These are phyloP conservation scores for Nannoperca obscura DNA, from an alignment of 2,797 vertebrate genomes.

Conservation along the genomic window DNA sequence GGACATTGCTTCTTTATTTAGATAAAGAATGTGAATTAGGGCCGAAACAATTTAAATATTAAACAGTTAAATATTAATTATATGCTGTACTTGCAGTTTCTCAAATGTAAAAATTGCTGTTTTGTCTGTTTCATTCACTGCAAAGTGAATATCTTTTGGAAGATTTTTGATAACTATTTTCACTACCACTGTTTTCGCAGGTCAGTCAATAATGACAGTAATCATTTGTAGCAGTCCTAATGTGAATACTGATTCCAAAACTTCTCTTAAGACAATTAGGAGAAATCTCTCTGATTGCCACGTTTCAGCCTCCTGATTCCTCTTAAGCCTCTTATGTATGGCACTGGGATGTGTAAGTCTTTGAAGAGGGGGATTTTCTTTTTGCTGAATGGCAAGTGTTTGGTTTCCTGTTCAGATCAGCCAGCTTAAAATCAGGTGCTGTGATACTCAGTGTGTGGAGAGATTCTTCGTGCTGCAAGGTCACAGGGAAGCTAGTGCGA, in stretches of 20 bases:
- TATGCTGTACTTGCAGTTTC: not conserved
- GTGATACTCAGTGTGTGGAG: constrained; percentile 59
- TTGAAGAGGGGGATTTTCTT: constrained; percentile 51
- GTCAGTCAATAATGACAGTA: not conserved
- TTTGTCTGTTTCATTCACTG: not conserved
- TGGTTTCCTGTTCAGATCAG: constrained; percentile 76
- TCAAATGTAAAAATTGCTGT: not conserved
- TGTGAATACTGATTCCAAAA: not conserved
- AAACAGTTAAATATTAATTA: not conserved
- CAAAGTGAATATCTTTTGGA: not conserved
- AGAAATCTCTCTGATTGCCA: constrained; percentile 19
- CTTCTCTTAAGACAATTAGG: not conserved
- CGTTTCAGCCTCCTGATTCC: constrained; percentile 19
- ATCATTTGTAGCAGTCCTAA: not conserved
- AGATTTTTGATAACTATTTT: not conserved
- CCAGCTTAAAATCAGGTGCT: constrained; percentile 72
- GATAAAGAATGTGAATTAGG: not conserved
- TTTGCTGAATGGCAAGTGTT: constrained; percentile 76
- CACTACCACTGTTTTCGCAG: not conserved
- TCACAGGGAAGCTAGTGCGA: constrained; percentile 54
- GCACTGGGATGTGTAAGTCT: constrained; percentile 33
- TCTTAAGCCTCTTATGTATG: constrained; percentile 30
- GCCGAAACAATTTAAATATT: not conserved
- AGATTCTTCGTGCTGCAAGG: constrained; percentile 64
- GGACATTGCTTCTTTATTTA: not conserved